Conservation (phyloP, 1,140 invertebrate species). For the Cotesia typhae region DNA sequence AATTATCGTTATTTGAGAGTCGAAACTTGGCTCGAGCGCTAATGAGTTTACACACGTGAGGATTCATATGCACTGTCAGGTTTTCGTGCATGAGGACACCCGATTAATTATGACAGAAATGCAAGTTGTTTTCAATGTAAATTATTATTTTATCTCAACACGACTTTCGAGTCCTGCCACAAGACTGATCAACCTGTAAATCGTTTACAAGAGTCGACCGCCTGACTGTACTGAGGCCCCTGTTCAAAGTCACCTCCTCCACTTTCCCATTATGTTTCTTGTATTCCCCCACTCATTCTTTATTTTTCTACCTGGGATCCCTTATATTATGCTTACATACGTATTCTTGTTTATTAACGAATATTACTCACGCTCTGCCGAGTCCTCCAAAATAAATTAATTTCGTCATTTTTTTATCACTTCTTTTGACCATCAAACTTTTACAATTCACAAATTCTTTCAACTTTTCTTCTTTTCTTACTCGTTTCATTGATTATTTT, state of each 20-base stretch:
- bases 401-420: too few relatives aligned
- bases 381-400: too few relatives aligned
- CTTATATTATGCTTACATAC: not conserved
- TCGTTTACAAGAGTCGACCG: slow-evolving; percentile 35
- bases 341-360: not conserved
- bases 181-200: slow-evolving; percentile 50
- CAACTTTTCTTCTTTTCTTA: too few relatives aligned
- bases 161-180: slow-evolving; percentile 54
- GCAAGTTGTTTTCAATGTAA: not conserved
- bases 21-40: too few relatives aligned
- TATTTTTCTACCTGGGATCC: not conserved
- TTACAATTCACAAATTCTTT: too few relatives aligned
- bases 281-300: slow-evolving; percentile 8
- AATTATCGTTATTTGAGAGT: too few relatives aligned
- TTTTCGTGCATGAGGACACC: too few relatives aligned
- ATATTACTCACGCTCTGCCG: too few relatives aligned
- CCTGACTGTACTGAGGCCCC: slow-evolving; percentile 17
- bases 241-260: slow-evolving; percentile 29
- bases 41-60: too few relatives aligned
- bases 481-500: too few relatives aligned
- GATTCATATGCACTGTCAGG: too few relatives aligned
- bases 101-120: not conserved
- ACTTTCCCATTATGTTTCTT: slow-evolving; percentile 37
- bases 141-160: slow-evolving; percentile 38
- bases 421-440: too few relatives aligned